These are phyloP conservation scores for Myotis brandtii DNA, from an alignment of 2,113 vertebrate species.

Conservation along the genomic window DNA sequence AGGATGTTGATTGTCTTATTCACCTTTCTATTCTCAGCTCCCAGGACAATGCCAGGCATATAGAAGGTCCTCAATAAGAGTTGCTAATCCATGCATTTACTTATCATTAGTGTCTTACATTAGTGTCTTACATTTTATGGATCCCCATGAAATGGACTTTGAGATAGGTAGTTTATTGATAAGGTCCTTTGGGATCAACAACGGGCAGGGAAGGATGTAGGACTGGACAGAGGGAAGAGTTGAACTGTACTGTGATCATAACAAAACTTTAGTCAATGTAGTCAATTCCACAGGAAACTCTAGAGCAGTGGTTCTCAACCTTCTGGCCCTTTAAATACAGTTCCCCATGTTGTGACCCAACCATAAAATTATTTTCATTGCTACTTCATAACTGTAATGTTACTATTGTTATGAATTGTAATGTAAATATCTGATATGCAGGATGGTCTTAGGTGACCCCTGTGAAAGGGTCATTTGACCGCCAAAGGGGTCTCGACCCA, in stretches of 20 bases:
- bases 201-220: neutral
- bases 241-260: neutral
- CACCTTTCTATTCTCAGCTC: neutral
- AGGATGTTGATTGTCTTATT: neutral
- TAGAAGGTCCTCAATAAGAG: neutral
- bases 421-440: too few relatives aligned
- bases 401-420: too few relatives aligned
- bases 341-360: too few relatives aligned
- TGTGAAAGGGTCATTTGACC: too few relatives aligned
- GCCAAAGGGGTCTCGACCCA: too few relatives aligned
- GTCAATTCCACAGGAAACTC: neutral
- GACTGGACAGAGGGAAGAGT: neutral
- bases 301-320: too few relatives aligned
- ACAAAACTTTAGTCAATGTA: neutral
- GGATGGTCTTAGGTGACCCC: too few relatives aligned
- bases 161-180: neutral
- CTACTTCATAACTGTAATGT: too few relatives aligned
- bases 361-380: too few relatives aligned
- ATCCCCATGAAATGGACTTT: neutral
- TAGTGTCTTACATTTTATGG: neutral
- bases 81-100: neutral
- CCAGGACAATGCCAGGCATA: neutral
- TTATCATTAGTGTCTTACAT: neutral
- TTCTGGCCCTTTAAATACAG: too few relatives aligned
- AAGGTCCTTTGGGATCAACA: neutral